Evolutionary conservation across 2,113 vertebrate species (phyloP).

Genomic region (Morone chrysops): DNA sequence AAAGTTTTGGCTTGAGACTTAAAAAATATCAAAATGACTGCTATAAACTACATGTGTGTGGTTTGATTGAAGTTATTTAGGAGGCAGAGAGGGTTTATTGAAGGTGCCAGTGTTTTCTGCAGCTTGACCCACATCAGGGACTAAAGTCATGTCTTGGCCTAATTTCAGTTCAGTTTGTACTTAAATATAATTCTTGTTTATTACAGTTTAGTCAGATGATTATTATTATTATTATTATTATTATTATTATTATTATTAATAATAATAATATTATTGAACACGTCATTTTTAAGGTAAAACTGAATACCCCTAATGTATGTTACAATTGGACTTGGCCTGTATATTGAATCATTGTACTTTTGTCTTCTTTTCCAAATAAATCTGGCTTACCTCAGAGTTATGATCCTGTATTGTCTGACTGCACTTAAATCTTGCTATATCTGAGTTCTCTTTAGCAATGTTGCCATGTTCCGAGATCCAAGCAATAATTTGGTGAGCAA

Average conservation of each 20-base stretch:
- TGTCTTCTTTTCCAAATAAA: not conserved
- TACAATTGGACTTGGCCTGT: not conserved
- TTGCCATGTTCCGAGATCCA: not conserved
- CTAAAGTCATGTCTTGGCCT: too few species aligned
- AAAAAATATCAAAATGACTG: too few species aligned
- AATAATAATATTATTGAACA: not conserved
- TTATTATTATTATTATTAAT: too few species aligned
- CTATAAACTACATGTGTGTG: too few species aligned
- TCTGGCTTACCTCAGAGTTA: not conserved
- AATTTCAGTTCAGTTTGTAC: too few species aligned
- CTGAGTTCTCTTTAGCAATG: not conserved
- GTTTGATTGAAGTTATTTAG: too few species aligned
- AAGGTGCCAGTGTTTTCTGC: too few species aligned
- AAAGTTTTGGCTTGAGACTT: too few species aligned
- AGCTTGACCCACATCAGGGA: too few species aligned
- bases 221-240: too few species aligned
- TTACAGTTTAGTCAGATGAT: not conserved
- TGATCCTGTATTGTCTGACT: not conserved
- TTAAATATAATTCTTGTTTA: too few species aligned
- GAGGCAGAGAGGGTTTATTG: not conserved
- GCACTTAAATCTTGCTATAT: not conserved
- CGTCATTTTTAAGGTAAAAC: not conserved
- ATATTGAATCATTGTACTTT: not conserved
- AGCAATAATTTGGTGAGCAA: not conserved
- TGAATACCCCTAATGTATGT: not conserved